A percentile compares a stretch with the other conserved stretches of the same genome.
Conservation (phyloP, 2,113 vertebrate species). For the Corydoras maculifer region DNA sequence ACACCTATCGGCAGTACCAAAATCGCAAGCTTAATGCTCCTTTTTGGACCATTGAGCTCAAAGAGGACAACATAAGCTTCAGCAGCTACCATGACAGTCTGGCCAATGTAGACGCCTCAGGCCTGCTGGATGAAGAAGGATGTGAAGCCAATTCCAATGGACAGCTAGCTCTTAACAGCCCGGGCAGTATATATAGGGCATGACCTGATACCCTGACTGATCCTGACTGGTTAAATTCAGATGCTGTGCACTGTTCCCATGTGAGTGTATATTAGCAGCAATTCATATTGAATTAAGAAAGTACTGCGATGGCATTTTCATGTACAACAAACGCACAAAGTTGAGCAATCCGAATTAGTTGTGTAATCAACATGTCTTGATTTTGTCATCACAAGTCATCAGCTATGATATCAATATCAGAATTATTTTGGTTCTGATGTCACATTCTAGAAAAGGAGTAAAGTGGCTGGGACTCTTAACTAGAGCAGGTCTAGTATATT, state of each 20-base stretch:
- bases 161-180: conserved; percentile 73
- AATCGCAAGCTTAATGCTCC: conserved; percentile 80
- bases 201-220: conserved; percentile 40
- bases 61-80: conserved; percentile 86
- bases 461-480: too few species aligned
- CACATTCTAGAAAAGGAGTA: too few species aligned
- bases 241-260: not conserved
- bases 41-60: conserved; percentile 86
- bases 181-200: conserved; percentile 74
- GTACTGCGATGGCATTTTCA: not conserved
- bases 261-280: not conserved
- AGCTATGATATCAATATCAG: too few species aligned
- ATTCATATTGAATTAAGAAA: not conserved
- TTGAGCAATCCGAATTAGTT: not conserved
- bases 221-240: not conserved
- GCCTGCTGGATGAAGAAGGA: conserved; percentile 74
- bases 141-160: conserved; percentile 75
- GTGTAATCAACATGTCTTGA: too few species aligned
- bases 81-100: conserved; percentile 87
- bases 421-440: too few species aligned
- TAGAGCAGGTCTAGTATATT: too few species aligned
- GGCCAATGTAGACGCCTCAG: conserved; percentile 76
- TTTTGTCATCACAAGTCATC: too few species aligned
- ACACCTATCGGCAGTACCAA: conserved; percentile 78
- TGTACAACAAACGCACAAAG: not conserved